A percentile compares a stretch with the other conserved stretches of the same genome.
These are phyloP conservation scores for Hephaestus fuliginosus DNA, from an alignment of 2,797 vertebrate genomes.

Conservation along the genomic window DNA sequence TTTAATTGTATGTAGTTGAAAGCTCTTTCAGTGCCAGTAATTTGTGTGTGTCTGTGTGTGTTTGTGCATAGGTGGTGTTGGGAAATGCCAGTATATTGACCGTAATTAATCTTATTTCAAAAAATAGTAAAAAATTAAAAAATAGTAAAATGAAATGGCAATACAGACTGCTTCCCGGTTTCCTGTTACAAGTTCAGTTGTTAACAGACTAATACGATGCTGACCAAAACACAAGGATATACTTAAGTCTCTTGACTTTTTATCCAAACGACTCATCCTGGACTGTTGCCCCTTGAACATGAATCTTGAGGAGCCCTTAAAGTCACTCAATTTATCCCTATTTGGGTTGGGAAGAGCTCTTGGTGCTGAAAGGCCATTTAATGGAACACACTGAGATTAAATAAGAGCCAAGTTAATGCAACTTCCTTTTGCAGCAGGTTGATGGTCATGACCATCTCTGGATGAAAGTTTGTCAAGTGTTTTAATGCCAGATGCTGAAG, in stretches of 20 bases:
- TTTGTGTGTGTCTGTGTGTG: background rate
- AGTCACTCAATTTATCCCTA: slow-evolving; percentile 32
- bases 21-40: background rate
- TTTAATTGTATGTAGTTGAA: slow-evolving; percentile 16
- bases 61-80: slow-evolving; percentile 7
- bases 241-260: background rate
- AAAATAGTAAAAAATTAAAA: too few species aligned
- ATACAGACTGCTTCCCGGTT: background rate
- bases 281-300: slow-evolving; percentile 11
- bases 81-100: slow-evolving; percentile 24
- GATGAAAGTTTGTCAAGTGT: slow-evolving; percentile 3
- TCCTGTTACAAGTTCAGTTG: background rate
- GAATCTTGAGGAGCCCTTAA: slow-evolving; percentile 8
- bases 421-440: slow-evolving; percentile 19
- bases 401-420: slow-evolving; percentile 21
- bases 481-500: background rate
- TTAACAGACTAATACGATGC: background rate
- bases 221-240: background rate
- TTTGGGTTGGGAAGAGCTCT: slow-evolving; percentile 22
- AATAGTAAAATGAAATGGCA: background rate
- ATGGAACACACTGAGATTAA: slow-evolving; percentile 49
- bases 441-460: background rate
- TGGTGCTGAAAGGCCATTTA: slow-evolving; percentile 30
- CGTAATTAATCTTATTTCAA: background rate
- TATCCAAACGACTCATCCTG: background rate